Conservation (phyloP, 2,888 invertebrate genomes). For the Tethea ocularis region DNA sequence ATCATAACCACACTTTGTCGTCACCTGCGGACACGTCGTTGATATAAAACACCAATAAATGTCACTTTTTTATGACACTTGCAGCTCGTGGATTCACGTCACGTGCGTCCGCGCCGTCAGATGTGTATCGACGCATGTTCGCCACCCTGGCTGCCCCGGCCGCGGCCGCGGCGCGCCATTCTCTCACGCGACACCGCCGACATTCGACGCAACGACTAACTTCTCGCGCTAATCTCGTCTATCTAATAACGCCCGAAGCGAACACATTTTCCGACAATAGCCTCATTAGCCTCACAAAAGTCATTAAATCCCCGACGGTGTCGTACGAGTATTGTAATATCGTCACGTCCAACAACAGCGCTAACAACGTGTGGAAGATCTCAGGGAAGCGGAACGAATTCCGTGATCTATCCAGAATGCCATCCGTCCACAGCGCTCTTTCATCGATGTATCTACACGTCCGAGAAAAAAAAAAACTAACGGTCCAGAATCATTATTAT, state of each 20-base stretch:
- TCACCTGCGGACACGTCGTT: conserved; percentile 76
- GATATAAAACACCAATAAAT: conserved; percentile 82
- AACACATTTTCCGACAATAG: conserved; percentile 69
- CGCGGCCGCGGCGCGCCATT: conserved; percentile 48
- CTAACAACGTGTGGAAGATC: conserved; percentile 81
- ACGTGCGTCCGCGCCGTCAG: conserved; percentile 74
- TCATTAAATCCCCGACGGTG: conserved; percentile 72
- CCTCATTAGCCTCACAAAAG: conserved; percentile 77
- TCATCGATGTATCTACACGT: conserved; percentile 65
- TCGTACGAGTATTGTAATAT: conserved; percentile 58
- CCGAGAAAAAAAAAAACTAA: conserved; percentile 72
- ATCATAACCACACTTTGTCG: conserved; percentile 69
- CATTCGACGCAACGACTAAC: conserved; percentile 38
- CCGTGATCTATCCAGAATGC: conserved; percentile 70
- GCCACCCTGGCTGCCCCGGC: conserved; percentile 63
- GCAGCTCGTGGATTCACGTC: conserved; percentile 70
- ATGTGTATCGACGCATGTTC: conserved; percentile 71
- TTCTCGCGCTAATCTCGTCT: conserved; percentile 62
- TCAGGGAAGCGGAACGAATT: conserved; percentile 80
- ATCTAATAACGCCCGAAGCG: conserved; percentile 63
- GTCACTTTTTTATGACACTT: conserved; percentile 81
- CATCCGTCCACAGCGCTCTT: conserved; percentile 62
- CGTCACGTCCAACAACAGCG: conserved; percentile 76
- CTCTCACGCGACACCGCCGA: conserved; percentile 62
- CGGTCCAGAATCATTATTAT: conserved; percentile 79